Evolutionary conservation across 2,797 vertebrate genomes (phyloP).

Genomic region (Tamandua tetradactyla): DNA sequence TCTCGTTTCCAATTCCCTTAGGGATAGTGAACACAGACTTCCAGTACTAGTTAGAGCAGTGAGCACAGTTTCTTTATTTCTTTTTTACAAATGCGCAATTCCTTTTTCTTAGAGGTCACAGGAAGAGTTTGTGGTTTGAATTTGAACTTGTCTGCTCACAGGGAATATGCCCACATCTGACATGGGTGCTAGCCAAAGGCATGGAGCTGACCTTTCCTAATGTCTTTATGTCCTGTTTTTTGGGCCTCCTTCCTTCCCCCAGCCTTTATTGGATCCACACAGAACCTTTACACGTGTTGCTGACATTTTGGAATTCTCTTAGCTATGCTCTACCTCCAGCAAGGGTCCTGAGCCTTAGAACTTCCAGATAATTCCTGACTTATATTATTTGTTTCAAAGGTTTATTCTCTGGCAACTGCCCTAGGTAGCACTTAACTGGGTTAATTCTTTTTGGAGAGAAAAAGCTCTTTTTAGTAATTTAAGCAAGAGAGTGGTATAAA

Average conservation of each 20-base stretch:
- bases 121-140: background rate
- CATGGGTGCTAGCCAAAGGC: background rate
- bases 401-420: background rate
- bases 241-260: background rate
- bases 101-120: background rate
- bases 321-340: accelerated
- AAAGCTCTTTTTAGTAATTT: background rate
- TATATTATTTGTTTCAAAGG: background rate
- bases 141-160: background rate
- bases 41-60: background rate
- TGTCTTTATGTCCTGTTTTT: background rate
- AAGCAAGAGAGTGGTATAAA: background rate
- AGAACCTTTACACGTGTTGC: accelerated
- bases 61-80: background rate
- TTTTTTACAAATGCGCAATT: background rate
- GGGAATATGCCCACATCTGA: background rate
- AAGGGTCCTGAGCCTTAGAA: background rate
- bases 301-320: background rate
- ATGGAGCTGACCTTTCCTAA: background rate
- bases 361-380: background rate
- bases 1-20: background rate
- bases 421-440: background rate
- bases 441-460: background rate
- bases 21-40: background rate
- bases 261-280: accelerated